These are phyloP conservation scores for Antheraea assamensis DNA, from an alignment of 2,888 invertebrate species.

Conservation along the genomic window DNA sequence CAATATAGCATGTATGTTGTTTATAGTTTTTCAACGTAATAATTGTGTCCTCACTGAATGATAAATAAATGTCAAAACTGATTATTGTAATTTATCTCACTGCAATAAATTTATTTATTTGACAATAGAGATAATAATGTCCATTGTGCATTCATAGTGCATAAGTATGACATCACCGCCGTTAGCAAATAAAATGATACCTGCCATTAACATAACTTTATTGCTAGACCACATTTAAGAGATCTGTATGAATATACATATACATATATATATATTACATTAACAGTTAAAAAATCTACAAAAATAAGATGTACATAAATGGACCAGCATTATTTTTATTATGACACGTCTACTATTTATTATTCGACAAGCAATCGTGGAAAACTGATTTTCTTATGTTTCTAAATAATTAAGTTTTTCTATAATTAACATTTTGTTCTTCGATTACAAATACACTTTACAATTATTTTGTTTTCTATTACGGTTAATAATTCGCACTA, in stretches of 20 bases:
- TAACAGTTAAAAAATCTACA: too few relatives aligned
- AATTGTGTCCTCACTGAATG: slow-evolving; percentile 38
- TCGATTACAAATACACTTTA: background rate
- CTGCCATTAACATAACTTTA: background rate
- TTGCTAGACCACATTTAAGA: background rate
- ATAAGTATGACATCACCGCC: background rate
- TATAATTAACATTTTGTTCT: background rate
- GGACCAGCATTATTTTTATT: too few relatives aligned
- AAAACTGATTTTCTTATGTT: background rate
- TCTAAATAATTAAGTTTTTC: background rate
- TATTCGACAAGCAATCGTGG: background rate
- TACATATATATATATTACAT: too few relatives aligned
- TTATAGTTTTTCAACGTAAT: slow-evolving; percentile 21
- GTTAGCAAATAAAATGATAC: background rate
- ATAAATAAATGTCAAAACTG: slow-evolving; percentile 55
- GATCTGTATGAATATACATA: too few relatives aligned
- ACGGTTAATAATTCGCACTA: background rate
- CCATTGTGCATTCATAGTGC: background rate
- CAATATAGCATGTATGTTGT: slow-evolving; percentile 27
- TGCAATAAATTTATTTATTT: background rate
- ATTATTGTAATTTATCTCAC: slow-evolving; percentile 17
- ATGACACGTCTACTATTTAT: too few relatives aligned
- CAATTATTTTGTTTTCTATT: background rate
- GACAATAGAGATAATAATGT: background rate
- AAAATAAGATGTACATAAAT: too few relatives aligned